Evolutionary conservation across 1,140 invertebrate genomes (phyloP).

Genomic region (Chlorops oryzae): DNA sequence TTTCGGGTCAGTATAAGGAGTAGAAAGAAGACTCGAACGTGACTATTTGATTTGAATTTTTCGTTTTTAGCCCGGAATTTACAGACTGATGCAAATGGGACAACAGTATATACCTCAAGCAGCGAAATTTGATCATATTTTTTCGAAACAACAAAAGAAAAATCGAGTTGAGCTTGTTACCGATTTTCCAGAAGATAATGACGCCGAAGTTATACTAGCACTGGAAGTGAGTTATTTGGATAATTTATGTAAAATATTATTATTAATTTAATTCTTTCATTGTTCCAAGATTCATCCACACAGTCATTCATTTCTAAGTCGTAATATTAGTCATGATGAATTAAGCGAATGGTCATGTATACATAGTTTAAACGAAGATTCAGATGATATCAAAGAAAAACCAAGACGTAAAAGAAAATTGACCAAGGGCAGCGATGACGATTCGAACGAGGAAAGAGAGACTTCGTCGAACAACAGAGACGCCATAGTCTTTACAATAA

Average conservation of each 20-base stretch:
- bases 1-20: conserved; percentile 62
- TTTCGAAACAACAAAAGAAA: conserved; percentile 62
- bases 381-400: conserved; percentile 26
- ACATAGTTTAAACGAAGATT: conserved; percentile 67
- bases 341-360: conserved; percentile 89
- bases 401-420: conserved; percentile 10
- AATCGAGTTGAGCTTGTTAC: conserved; percentile 85
- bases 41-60: conserved; percentile 7
- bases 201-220: conserved; percentile 84
- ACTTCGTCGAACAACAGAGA: neutral
- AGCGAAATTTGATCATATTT: conserved; percentile 73
- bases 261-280: conserved; percentile 1
- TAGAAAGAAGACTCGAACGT: neutral
- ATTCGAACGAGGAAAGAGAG: neutral
- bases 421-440: conserved; percentile 1
- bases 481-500: conserved; percentile 12
- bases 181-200: conserved; percentile 79
- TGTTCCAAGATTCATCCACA: conserved; percentile 71
- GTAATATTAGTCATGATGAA: conserved; percentile 81
- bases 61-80: conserved; percentile 72
- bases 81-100: conserved; percentile 80
- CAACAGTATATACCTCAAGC: conserved; percentile 72
- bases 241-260: neutral
- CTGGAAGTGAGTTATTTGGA: conserved; percentile 55
- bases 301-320: conserved; percentile 80